Evolutionary conservation across 2,113 vertebrate species (phyloP).

Genomic region (Aythya baeri): DNA sequence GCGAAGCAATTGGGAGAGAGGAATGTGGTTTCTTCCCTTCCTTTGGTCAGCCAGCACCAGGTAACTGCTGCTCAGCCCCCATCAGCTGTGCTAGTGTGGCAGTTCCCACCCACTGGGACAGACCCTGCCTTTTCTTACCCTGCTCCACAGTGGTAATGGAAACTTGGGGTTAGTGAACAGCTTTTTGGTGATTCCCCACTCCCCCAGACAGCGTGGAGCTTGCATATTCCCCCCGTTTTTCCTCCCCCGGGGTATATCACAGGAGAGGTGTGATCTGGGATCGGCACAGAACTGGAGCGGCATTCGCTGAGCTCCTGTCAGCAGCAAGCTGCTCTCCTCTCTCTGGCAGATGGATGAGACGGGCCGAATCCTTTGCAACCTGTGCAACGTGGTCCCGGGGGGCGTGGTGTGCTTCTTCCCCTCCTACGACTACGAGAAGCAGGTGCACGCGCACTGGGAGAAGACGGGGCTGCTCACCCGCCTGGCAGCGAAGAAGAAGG

Average conservation of each 20-base stretch:
- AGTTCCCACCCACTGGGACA: background rate
- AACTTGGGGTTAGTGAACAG: background rate
- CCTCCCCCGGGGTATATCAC: background rate
- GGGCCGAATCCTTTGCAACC: slow-evolving; percentile 88
- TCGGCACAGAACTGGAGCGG: background rate
- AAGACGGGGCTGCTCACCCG: slow-evolving; percentile 80
- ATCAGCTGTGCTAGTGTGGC: background rate
- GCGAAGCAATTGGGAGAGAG: background rate
- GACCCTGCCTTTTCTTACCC: background rate
- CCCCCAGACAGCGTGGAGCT: background rate
- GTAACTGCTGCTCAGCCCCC: background rate
- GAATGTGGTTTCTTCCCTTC: background rate
- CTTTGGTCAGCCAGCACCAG: background rate
- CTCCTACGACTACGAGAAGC: slow-evolving; percentile 90
- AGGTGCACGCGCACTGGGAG: slow-evolving; percentile 88
- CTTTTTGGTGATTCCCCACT: background rate
- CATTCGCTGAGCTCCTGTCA: background rate
- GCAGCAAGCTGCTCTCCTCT: background rate
- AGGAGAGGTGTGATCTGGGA: background rate
- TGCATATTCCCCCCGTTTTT: background rate
- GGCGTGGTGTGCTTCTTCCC: slow-evolving; percentile 96
- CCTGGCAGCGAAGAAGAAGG: slow-evolving; percentile 89
- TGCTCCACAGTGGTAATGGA: background rate
- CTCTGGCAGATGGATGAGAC: slow-evolving; percentile 89
- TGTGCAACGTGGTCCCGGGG: slow-evolving; percentile 90